phyloP scores from a whole-genome alignment of 2,888 invertebrate genomes.

The Pantelozetes paolii region DNA sequence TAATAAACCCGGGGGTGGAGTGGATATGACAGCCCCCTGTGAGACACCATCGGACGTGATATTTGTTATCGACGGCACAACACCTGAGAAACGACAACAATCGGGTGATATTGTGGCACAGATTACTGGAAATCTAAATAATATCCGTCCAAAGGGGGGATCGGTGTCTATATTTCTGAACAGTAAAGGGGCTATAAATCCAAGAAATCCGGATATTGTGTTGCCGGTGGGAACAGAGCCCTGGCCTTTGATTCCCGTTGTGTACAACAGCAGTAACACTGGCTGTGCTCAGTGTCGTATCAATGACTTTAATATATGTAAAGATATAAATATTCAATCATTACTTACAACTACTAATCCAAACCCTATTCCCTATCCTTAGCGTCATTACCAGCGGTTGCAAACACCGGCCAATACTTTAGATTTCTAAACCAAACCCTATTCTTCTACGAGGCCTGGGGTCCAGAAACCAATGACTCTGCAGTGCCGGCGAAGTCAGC shows the following conservation, averaged over 20 bases:
- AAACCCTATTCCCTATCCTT: too few species aligned
- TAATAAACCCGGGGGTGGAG: too few species aligned
- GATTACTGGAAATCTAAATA: conserved; percentile 29
- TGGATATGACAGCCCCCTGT: too few species aligned
- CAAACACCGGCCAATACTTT: conserved; percentile 26
- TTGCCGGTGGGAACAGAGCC: conserved; percentile 28
- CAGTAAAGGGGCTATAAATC: neutral
- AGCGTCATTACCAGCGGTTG: neutral
- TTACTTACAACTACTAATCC: neutral
- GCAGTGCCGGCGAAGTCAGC: conserved; percentile 28
- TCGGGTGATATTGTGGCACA: conserved; percentile 25
- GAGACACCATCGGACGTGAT: conserved; percentile 45
- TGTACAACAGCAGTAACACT: conserved; percentile 33
- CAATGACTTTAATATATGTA: conserved; percentile 25
- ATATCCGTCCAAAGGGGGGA: conserved; percentile 27
- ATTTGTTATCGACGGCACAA: conserved; percentile 43
- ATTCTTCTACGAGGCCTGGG: conserved; percentile 36
- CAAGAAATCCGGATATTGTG: neutral
- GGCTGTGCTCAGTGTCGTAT: conserved; percentile 15
- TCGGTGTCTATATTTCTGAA: conserved; percentile 37
- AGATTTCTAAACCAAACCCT: conserved; percentile 34
- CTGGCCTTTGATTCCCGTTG: conserved; percentile 27
- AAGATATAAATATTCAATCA: neutral
- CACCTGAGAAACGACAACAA: conserved; percentile 29
- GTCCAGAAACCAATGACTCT: neutral